Base-by-base conservation (phyloP, 2,113 vertebrate species). In the Sceloporus tristichus region DNA sequence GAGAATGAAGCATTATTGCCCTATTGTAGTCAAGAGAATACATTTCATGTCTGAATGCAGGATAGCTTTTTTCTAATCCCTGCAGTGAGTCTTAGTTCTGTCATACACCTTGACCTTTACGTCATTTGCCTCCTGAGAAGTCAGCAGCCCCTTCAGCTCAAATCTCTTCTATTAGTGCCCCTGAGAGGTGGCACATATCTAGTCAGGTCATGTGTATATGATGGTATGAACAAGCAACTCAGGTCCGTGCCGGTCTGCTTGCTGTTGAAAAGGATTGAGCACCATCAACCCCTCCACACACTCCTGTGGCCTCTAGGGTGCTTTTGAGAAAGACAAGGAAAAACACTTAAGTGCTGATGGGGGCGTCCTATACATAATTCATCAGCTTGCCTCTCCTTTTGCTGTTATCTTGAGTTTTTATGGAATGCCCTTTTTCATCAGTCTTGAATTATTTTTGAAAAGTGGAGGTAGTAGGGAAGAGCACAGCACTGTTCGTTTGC, bases 301-400 rank as follows among this genome's bases (percentile, higher is more conserved):
- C 48, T 56, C 62, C 42, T 21, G 25, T 25, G 16, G n/a, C 88
- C 92, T 90, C 88, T 87, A 78, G 82, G 89, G 84, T 42, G 42
- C 18, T 92, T 87, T 90, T 73, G 76, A 56, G 85, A 89, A 84
- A 89, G 19, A 92, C 87, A 91, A 91, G 91, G 79, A 92, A 95
- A 92, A 85, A 65, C 68, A 87, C 88, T 94, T 93, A 89, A 27
- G 48, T n/a, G 70, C 19, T 92, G n/a, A 90, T 91, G 56, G 78
- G 9, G 27, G n/a, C 18, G 71, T 62, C 84, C 62, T 84, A 94
- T 93, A 84, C 78, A 93, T 93, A 92, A 93, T 94, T 95, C 79
- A 94, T 4, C 84, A 75, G 54, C 25, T 93, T 34, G 27, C 27
- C 79, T 86, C 54, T 87, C 79, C 1, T 0, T 0, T 71, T 91